A percentile compares a stretch with the other conserved stretches of the same genome.
Conservation (phyloP, 2,797 vertebrate genomes). For the Benthosema pterotum region DNA sequence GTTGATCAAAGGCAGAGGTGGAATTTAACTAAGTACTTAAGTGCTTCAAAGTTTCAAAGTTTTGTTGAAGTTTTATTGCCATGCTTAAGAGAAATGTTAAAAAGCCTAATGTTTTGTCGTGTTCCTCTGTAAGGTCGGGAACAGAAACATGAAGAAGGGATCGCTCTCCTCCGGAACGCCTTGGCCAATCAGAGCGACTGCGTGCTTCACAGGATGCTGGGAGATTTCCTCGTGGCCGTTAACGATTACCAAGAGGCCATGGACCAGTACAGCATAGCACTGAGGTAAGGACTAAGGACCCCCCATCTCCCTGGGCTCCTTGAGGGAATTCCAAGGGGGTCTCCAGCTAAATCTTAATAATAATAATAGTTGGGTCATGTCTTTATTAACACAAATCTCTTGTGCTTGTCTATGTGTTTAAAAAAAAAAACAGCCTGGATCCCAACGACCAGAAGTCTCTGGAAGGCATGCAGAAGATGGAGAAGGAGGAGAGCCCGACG, state of each 20-base stretch:
- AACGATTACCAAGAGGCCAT: slow-evolving; percentile 98
- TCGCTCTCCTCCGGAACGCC: slow-evolving; percentile 90
- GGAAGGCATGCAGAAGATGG: slow-evolving; percentile 99
- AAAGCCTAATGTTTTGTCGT: not conserved
- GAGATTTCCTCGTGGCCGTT: slow-evolving; percentile 96
- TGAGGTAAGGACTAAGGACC: no score
- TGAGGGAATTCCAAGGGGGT: no score
- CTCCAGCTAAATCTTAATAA: no score
- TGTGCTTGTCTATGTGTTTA: not conserved
- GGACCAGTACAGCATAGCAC: slow-evolving; percentile 98
- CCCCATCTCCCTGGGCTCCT: no score
- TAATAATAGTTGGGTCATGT: no score
- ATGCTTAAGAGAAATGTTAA: not conserved
- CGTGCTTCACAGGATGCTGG: slow-evolving; percentile 96
- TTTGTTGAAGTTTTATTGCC: not conserved
- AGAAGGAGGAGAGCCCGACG: slow-evolving; percentile 97
- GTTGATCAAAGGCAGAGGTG: no score
- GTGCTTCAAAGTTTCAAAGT: no score
- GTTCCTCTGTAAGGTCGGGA: slow-evolving; percentile 85
- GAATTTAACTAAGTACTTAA: no score
- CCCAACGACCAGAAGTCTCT: slow-evolving; percentile 98
- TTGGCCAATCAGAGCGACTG: slow-evolving; percentile 98
- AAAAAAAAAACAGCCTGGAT: slow-evolving; percentile 84
- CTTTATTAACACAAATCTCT: not conserved
- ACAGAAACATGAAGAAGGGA: slow-evolving; percentile 96